Conservation (phyloP, 2,888 invertebrate species). For the Hybos culiciformis region DNA sequence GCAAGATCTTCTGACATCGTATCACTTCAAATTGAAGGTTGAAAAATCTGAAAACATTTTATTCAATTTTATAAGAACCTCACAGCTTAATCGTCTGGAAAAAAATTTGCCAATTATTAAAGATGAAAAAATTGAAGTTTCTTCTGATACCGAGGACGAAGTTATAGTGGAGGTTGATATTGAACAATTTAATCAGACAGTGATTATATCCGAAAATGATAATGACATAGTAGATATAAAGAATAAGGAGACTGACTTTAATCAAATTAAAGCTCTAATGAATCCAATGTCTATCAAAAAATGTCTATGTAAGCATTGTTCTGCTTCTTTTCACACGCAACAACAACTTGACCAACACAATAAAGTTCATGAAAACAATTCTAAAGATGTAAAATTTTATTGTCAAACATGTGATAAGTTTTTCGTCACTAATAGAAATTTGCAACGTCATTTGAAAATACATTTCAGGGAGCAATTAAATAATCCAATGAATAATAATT, state of each 20-base stretch:
- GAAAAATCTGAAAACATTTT: not conserved
- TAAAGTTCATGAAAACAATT: not conserved
- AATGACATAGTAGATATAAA: not conserved
- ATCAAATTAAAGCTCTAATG: not conserved
- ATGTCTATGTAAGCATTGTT: not conserved
- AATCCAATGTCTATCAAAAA: not conserved
- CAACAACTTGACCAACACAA: not conserved
- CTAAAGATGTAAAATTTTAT: not conserved
- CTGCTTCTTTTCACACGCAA: not conserved
- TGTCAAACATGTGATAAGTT: not conserved
- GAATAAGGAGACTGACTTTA: not conserved
- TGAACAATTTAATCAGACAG: not conserved
- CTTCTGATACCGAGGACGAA: not conserved
- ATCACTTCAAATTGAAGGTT: not conserved
- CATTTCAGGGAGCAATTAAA: not conserved
- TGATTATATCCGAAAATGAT: not conserved
- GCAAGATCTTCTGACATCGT: not conserved
- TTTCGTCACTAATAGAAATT: not conserved
- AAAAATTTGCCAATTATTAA: not conserved
- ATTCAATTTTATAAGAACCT: not conserved
- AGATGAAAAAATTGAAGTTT: not conserved
- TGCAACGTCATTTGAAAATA: not conserved
- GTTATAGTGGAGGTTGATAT: not conserved
- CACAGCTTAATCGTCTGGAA: not conserved
- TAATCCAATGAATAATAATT: not conserved